Evolutionary conservation across 2,797 vertebrate species (phyloP).

Genomic region (Oryzias sinensis): DNA sequence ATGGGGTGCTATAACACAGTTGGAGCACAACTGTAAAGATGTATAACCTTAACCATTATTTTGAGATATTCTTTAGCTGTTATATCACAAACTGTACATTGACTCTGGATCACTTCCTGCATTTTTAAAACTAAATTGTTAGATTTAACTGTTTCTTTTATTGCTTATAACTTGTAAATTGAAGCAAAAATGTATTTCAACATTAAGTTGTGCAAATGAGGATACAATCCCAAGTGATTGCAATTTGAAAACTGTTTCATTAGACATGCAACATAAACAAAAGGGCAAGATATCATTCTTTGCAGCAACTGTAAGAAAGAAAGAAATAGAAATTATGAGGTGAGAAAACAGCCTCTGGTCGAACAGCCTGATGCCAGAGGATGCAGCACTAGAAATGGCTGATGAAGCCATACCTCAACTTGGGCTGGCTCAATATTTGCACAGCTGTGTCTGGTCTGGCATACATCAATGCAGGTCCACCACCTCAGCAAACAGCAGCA

Average conservation of each 20-base stretch:
- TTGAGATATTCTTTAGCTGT: no score
- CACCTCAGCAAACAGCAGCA: slow-evolving; percentile 42
- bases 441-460: slow-evolving; percentile 73
- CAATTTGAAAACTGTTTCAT: slow-evolving; percentile 6
- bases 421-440: slow-evolving; percentile 65
- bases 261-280: background rate
- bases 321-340: slow-evolving; percentile 24
- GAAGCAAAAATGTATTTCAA: slow-evolving; percentile 12
- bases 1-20: slow-evolving; percentile 21
- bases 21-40: background rate
- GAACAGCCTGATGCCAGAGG: slow-evolving; percentile 51
- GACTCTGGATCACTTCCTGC: no score
- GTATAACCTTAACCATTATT: slow-evolving; percentile 2
- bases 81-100: no score
- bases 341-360: slow-evolving; percentile 50
- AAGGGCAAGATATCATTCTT: slow-evolving; percentile 7
- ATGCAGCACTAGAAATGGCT: slow-evolving; percentile 47
- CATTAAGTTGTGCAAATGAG: slow-evolving; percentile 15
- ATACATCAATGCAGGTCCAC: slow-evolving; percentile 47
- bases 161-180: slow-evolving; percentile 20
- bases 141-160: slow-evolving; percentile 12
- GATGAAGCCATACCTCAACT: slow-evolving; percentile 48
- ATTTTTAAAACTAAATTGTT: slow-evolving; percentile 10
- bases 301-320: slow-evolving; percentile 14
- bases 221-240: slow-evolving; percentile 6